Evolutionary conservation across 1,140 invertebrate genomes (phyloP).

Genomic region (Chlorops oryzae): DNA sequence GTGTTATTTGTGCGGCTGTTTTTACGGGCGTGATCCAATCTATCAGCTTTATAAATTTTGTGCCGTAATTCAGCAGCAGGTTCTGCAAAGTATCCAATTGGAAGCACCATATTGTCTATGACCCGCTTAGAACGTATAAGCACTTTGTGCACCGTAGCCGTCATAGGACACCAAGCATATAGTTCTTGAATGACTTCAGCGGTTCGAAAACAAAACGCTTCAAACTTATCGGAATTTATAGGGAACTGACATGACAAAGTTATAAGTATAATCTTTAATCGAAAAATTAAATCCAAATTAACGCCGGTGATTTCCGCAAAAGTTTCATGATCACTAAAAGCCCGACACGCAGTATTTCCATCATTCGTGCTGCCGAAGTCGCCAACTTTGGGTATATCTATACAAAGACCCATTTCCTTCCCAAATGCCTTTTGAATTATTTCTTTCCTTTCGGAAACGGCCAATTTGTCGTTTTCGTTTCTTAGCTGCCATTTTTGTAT

Average conservation of each 20-base stretch:
- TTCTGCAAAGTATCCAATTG: slow-evolving; percentile 17
- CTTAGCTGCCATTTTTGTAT: slow-evolving; percentile 12
- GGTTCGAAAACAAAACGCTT: slow-evolving; percentile 5
- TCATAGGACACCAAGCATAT: slow-evolving; percentile 17
- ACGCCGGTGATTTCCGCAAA: slow-evolving; percentile 28
- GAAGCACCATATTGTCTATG: slow-evolving; percentile 14
- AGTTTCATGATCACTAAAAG: slow-evolving; percentile 25
- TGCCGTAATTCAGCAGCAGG: slow-evolving; percentile 6
- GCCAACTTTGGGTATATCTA: slow-evolving; percentile 9
- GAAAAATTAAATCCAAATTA: slow-evolving; percentile 19
- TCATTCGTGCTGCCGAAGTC: slow-evolving; percentile 32
- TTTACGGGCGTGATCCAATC: slow-evolving; percentile 2
- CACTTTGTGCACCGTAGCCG: slow-evolving; percentile 14
- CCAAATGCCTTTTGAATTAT: slow-evolving; percentile 13
- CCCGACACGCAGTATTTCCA: slow-evolving; percentile 33
- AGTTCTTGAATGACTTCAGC: background rate
- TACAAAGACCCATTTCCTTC: slow-evolving; percentile 2
- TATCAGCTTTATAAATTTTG: slow-evolving; percentile 9
- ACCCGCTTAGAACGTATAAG: slow-evolving; percentile 9
- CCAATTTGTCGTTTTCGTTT: slow-evolving; percentile 1
- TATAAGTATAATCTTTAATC: slow-evolving; percentile 5
- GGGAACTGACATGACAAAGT: slow-evolving; percentile 8
- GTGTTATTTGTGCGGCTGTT: slow-evolving; percentile 8
- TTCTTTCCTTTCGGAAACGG: slow-evolving; percentile 6
- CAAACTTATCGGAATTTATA: slow-evolving; percentile 5